A percentile compares a stretch with the other conserved stretches of the same genome.
Evolutionary conservation across 2,888 invertebrate species (phyloP).

Genomic region (Lepidocyrtoides sp.): DNA sequence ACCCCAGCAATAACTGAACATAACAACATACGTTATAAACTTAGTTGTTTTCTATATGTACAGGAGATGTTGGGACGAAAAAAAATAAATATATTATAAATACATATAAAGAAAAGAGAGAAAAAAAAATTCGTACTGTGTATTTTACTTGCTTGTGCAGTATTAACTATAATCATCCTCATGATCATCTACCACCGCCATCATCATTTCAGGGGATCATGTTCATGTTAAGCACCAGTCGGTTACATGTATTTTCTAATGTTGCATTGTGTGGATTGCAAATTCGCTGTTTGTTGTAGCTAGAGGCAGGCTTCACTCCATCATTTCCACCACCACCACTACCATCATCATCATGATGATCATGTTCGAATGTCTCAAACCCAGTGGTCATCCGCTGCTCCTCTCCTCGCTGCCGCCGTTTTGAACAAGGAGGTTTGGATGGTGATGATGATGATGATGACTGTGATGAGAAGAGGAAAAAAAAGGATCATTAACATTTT

Average conservation of each 20-base stretch:
- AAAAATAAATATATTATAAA: slow-evolving; percentile 39
- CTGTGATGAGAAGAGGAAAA: slow-evolving; percentile 63
- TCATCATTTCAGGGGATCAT: slow-evolving; percentile 48
- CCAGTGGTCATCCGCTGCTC: slow-evolving; percentile 78
- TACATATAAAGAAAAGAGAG: slow-evolving; percentile 35
- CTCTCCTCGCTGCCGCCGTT: slow-evolving; percentile 62
- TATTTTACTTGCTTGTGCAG: slow-evolving; percentile 50
- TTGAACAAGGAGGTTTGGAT: slow-evolving; percentile 63
- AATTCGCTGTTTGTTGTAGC: slow-evolving; percentile 60
- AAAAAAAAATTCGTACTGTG: slow-evolving; percentile 58
- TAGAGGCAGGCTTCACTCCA: slow-evolving; percentile 66
- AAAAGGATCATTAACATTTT: slow-evolving; percentile 81
- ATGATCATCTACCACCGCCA: slow-evolving; percentile 57
- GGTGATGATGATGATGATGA: slow-evolving; percentile 53
- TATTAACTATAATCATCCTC: slow-evolving; percentile 68
- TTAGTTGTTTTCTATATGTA: slow-evolving; percentile 22
- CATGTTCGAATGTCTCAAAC: slow-evolving; percentile 79
- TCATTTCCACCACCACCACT: slow-evolving; percentile 57
- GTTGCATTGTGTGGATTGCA: slow-evolving; percentile 33
- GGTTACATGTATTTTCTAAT: slow-evolving; percentile 57
- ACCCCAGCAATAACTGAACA: slow-evolving; percentile 64
- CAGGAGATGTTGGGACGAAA: slow-evolving; percentile 22
- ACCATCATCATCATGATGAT: slow-evolving; percentile 60
- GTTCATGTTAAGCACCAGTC: slow-evolving; percentile 58
- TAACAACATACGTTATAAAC: slow-evolving; percentile 55